phyloP scores from a whole-genome alignment of 1,140 invertebrate species.

The Diachasmimorpha longicaudata region DNA sequence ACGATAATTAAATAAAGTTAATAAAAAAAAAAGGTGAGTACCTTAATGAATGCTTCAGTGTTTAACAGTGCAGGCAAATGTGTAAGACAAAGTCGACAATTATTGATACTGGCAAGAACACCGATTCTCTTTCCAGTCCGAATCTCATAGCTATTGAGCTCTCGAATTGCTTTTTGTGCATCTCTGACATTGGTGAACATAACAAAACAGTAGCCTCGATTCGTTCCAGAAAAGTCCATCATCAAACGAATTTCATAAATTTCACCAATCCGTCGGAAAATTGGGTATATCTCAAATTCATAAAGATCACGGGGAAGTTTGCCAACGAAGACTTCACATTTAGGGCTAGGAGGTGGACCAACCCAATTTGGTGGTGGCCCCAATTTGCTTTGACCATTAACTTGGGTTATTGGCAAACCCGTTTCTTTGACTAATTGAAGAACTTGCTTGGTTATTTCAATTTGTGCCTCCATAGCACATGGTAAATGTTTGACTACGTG shows the following conservation, averaged over 20 bases:
- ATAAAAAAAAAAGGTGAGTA: slow-evolving; percentile 22
- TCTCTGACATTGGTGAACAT: slow-evolving; percentile 66
- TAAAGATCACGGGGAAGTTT: slow-evolving; percentile 80
- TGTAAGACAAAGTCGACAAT: slow-evolving; percentile 72
- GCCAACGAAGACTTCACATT: slow-evolving; percentile 83
- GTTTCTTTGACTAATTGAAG: slow-evolving; percentile 34
- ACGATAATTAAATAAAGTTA: no score
- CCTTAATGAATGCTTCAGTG: slow-evolving; percentile 42
- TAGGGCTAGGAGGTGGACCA: slow-evolving; percentile 63
- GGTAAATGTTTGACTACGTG: not conserved
- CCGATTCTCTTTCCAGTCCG: slow-evolving; percentile 66
- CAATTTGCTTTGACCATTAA: slow-evolving; percentile 68
- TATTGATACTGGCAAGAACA: slow-evolving; percentile 72
- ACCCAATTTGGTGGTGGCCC: slow-evolving; percentile 62
- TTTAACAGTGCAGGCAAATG: slow-evolving; percentile 48
- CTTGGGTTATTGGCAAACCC: slow-evolving; percentile 49
- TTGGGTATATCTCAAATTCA: slow-evolving; percentile 82
- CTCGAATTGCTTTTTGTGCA: slow-evolving; percentile 66
- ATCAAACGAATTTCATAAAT: slow-evolving; percentile 83
- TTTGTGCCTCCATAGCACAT: slow-evolving; percentile 1
- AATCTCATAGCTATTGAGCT: slow-evolving; percentile 70
- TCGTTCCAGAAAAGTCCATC: slow-evolving; percentile 76
- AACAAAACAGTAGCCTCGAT: slow-evolving; percentile 75
- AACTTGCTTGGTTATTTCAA: slow-evolving; percentile 28
- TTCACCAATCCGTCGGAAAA: slow-evolving; percentile 69